Evolutionary conservation across 2,888 invertebrate genomes (phyloP), one percentile per base, ranked within the genome.

Genomic region (Dryobotodes eremita): DNA sequence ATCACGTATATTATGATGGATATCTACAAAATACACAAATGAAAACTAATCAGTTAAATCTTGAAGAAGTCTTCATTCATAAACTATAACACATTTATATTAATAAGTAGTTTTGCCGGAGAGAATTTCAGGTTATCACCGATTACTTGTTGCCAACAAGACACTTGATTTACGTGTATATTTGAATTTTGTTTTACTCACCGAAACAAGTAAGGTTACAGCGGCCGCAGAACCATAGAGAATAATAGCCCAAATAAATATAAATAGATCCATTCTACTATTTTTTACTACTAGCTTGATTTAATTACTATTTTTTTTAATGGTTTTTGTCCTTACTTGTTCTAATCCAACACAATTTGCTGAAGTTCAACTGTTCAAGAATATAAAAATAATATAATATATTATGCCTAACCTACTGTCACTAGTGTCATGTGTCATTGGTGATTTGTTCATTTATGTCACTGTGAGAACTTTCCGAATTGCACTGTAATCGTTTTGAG

Each of bases 1-100:
- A 97, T 97, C 53, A 97, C 91, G 86, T 97, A 97, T 77, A 98
- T 90, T 75, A 97, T 89, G 78, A 97, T 88, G 86, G 97, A 97
- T 76, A 98, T 89, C 98, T 98, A 92, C 69, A 97, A 97, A 79
- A 66, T 65, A 78, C 31, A 70, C n/a, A 36, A 26, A 23, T 36
- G 50, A 31, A 64, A 46, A 80, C 36, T 46, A 26, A 59, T 59
- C 17, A 36, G 23, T 36, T 26, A 23, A 42, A 48, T 75, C 2
- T 75, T 48, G 36, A 36, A 68, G 42, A 31, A 75, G 36, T 26
- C 31, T 76, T 76, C 1, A 76, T 31, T 53, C 15, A 1, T 42
- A 50, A 26, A 75, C 4, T 50, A 5, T 17, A 48, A 36, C 13
- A 36, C 50, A 74, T n/a, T 75, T 46, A 3, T 36, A 72, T 31